Evolutionary conservation across 2,888 invertebrate species (phyloP).

Genomic region (Melangyna quadrimaculata): DNA sequence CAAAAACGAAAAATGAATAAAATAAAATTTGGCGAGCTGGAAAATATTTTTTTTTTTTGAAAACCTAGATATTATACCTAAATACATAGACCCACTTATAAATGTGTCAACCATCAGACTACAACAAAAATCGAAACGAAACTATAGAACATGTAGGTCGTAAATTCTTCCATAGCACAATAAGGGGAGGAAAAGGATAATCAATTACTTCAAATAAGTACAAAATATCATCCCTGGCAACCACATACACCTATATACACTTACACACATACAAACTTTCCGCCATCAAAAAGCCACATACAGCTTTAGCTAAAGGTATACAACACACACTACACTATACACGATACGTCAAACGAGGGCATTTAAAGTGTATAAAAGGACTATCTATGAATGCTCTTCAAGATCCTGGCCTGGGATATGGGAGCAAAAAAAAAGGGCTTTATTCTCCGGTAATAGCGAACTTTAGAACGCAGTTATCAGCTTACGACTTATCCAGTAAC

Average conservation of each 20-base stretch:
- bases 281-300: neutral
- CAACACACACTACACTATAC: neutral
- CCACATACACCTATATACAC: neutral
- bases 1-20: conserved; percentile 4
- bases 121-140: neutral
- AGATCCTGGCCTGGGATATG: conserved; percentile 15
- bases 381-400: conserved; percentile 42
- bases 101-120: conserved; percentile 10
- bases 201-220: conserved; percentile 45
- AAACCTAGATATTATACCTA: neutral
- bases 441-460: conserved; percentile 33
- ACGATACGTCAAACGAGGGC: conserved; percentile 32
- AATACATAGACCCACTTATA: neutral
- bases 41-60: neutral
- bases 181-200: conserved; percentile 32
- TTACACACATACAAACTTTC: neutral
- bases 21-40: conserved; percentile 30
- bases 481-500: conserved; percentile 37
- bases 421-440: conserved; percentile 42
- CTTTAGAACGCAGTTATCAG: conserved; percentile 40
- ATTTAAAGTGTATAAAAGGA: conserved; percentile 45
- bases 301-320: conserved; percentile 15
- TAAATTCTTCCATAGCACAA: conserved; percentile 29
- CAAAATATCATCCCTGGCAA: conserved; percentile 21
- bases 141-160: conserved; percentile 22